Base-by-base conservation (phyloP, 2,888 invertebrate genomes). In the Tipula lateralis region DNA sequence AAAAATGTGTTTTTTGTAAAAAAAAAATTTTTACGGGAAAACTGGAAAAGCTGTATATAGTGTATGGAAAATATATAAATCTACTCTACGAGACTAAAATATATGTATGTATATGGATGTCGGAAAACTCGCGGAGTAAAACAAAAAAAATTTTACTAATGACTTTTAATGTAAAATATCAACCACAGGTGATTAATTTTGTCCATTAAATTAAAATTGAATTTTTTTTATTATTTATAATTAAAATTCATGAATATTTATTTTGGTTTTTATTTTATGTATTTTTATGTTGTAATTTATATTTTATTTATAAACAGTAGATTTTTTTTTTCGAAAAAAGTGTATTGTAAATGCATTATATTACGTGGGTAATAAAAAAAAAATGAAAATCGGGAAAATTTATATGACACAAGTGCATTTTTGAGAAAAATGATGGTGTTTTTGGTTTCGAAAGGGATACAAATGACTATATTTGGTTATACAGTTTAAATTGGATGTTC, bases 111-210 rank as follows among this genome's bases (percentile, higher is more conserved):
- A 50, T 66, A 66, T 66, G 66, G 66, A 24, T 66, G 66, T 66
- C 24, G 66, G 66, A 66, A 44, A 66, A 66, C 19, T 66, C 66
- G 66, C 66, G 66, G 24, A 66, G 66, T 24, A 66, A 66, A 66
- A 39, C 2, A 34, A 66, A 66, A 66, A 44, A 44, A 44, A 4
- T 16, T 66, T 66, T 66, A 66, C 66, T 66, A 66, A 66, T 66
- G 66, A 66, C 66, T 66, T 66, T 66, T 66, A 66, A 66, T 66
- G 66, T 66, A 66, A 66, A 66, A 66, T 66, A 66, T 66, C 66
- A 66, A 66, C 66, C 66, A 66, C 66, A 66, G 66, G 66, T 66
- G 66, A 66, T 66, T 66, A 66, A 66, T 66, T 66, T 66, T 66
- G 66, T 66, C 66, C 66, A 66, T 66, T 66, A 66, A 66, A 66